phyloP scores from a whole-genome alignment of 2,888 invertebrate species.

The Trachelus troglodyta region DNA sequence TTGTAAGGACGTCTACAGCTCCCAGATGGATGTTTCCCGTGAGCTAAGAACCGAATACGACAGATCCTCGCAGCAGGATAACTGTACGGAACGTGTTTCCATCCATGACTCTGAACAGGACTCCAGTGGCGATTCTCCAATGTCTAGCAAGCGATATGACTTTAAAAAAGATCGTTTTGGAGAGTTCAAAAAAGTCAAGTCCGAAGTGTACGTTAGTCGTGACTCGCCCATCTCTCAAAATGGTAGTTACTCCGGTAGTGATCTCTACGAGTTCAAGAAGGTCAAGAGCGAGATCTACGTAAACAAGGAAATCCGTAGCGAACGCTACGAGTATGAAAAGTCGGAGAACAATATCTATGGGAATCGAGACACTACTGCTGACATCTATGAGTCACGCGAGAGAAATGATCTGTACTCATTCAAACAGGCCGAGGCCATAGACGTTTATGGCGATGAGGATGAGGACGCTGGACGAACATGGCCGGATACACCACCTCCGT shows the following conservation, averaged over 20 bases:
- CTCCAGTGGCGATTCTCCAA: conserved; percentile 43
- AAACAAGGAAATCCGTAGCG: conserved; percentile 45
- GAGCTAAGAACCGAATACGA: conserved; percentile 45
- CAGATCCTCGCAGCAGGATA: conserved; percentile 51
- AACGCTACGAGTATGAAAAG: conserved; percentile 46
- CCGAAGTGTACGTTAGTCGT: conserved; percentile 54
- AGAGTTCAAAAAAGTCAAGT: conserved; percentile 60
- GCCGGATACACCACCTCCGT: conserved; percentile 71
- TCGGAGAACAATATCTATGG: conserved; percentile 52
- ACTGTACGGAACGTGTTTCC: conserved; percentile 49
- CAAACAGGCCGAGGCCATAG: conserved; percentile 57
- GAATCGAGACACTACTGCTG: conserved; percentile 53
- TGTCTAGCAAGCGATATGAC: conserved; percentile 44
- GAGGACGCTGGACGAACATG: conserved; percentile 61
- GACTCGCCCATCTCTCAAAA: conserved; percentile 60
- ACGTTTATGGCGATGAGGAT: conserved; percentile 65
- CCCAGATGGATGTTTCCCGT: conserved; percentile 39
- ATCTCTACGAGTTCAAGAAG: conserved; percentile 56
- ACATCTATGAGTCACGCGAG: conserved; percentile 54
- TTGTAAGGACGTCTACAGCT: conserved; percentile 44
- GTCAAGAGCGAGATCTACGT: conserved; percentile 56
- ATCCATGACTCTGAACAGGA: conserved; percentile 55
- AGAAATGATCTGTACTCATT: conserved; percentile 54
- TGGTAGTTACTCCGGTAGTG: conserved; percentile 49
- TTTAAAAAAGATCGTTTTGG: conserved; percentile 57